Evolutionary conservation across 1,140 invertebrate species (phyloP), one percentile per base, ranked within the genome.

Genomic region (Cylas formicarius): DNA sequence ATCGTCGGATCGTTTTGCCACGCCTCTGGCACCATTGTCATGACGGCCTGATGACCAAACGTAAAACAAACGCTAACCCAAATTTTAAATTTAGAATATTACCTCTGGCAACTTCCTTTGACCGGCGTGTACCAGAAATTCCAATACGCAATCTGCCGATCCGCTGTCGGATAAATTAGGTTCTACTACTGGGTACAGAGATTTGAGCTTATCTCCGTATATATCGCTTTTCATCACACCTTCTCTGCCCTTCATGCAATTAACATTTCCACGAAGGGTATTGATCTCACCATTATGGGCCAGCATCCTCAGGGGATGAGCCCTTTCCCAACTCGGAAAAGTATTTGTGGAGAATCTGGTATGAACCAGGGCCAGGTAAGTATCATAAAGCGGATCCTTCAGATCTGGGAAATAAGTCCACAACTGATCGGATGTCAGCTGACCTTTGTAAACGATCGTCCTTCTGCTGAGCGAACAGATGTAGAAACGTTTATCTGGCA

Each of bases 261-360:
- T 99, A 0, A 97, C 88, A 65, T 99, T 99, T 41, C 96, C 96
- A 48, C 93, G 80, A 18, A 98, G 76, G 4, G 95, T 99, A 69
- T 99, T 99, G 62, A 99, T 99, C 74, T 99, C 96, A 33, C 96
- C 96, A 74, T 99, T 99, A 71, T 99, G 96, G 45, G 95, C 95
- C 41, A 99, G 71, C 43, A 93, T 79, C 65, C 91, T 92, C 58
- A 97, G 74, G n/a, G 96, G 96, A 73, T 99, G 96, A 9, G 96
- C 94, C 58, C 95, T 78, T 68, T 97, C 95, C 96, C 96, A 99
- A 62, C 87, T 95, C 4, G 96, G 96, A 61, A 98, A 98, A 13
- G 96, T 99, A 68, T 99, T 99, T 31, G 96, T 99, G 2, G 93
- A 97, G 72, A 99, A 99, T 48, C 78, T 54, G 13, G 94, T 97